phyloP scores from a whole-genome alignment of 2,113 vertebrate species.

The Nothocercus nigrocapillus region DNA sequence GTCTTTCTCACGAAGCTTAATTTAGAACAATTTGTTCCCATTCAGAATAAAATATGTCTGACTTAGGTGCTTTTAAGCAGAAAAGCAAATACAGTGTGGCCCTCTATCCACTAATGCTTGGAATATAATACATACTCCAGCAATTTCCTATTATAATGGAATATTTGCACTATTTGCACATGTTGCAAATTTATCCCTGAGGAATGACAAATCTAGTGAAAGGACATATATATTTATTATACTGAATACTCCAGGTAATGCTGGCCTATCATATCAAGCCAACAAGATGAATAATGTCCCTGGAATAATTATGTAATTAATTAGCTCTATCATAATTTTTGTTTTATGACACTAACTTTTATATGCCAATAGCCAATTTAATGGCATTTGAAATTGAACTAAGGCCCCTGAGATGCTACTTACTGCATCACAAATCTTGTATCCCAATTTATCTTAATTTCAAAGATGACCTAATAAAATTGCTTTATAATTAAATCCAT shows the following conservation, averaged over 20 bases:
- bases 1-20: not conserved
- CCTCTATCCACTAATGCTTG: not conserved
- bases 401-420: constrained; percentile 36
- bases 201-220: constrained; percentile 40
- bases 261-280: constrained; percentile 15
- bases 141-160: constrained; percentile 44
- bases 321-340: constrained; percentile 65
- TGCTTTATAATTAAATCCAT: constrained; percentile 61
- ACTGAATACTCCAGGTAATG: constrained; percentile 20
- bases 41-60: constrained; percentile 5
- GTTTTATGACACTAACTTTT: constrained; percentile 65
- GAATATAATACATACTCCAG: not conserved
- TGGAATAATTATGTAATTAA: constrained; percentile 61
- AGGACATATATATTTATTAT: not conserved
- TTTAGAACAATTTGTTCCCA: constrained; percentile 38
- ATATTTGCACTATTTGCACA: constrained; percentile 33
- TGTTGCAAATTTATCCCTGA: not conserved
- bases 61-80: constrained; percentile 43
- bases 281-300: constrained; percentile 7
- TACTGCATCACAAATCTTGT: constrained; percentile 51
- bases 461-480: constrained; percentile 72
- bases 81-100: constrained; percentile 29
- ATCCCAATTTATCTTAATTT: constrained; percentile 63
- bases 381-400: constrained; percentile 68
- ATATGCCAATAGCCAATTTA: constrained; percentile 59